Evolutionary conservation across 2,888 invertebrate genomes (phyloP).

Genomic region (Tipula unca): DNA sequence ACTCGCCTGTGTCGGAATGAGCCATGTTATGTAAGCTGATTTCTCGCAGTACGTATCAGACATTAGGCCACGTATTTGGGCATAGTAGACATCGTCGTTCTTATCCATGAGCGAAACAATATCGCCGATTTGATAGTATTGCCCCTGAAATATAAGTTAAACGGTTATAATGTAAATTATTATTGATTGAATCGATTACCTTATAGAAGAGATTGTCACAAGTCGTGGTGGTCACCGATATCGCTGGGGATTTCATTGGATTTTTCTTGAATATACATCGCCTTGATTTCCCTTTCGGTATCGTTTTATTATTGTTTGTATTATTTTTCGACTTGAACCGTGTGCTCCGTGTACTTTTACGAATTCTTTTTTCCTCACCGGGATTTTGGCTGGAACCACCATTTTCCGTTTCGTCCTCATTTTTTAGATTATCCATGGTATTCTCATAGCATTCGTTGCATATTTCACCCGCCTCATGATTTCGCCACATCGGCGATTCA

Average conservation of each 20-base stretch:
- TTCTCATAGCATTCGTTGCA: conserved; percentile 60
- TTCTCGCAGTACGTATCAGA: conserved; percentile 91
- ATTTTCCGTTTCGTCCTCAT: conserved; percentile 33
- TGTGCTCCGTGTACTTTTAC: conserved; percentile 33
- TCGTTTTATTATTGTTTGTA: conserved; percentile 31
- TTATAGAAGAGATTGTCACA: conserved; percentile 71
- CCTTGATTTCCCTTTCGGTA: conserved; percentile 62
- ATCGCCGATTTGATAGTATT: conserved; percentile 82
- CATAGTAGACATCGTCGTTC: conserved; percentile 73
- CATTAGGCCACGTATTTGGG: conserved; percentile 80
- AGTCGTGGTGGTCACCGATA: conserved; percentile 73
- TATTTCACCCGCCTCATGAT: conserved; percentile 58
- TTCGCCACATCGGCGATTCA: conserved; percentile 66
- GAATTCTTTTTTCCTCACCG: conserved; percentile 35
- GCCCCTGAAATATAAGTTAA: conserved; percentile 45
- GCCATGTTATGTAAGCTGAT: conserved; percentile 86
- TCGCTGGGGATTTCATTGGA: conserved; percentile 70
- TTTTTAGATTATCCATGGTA: conserved; percentile 31
- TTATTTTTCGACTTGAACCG: conserved; percentile 44
- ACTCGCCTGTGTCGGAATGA: conserved; percentile 75
- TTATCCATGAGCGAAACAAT: conserved; percentile 77
- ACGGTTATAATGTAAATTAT: background rate
- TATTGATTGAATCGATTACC: conserved; percentile 37
- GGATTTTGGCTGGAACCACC: conserved; percentile 25
- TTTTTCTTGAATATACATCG: conserved; percentile 65